A percentile compares a stretch with the other conserved stretches of the same genome.
phyloP scores from a whole-genome alignment of 2,113 vertebrate genomes.

The Amazona guildingii region DNA sequence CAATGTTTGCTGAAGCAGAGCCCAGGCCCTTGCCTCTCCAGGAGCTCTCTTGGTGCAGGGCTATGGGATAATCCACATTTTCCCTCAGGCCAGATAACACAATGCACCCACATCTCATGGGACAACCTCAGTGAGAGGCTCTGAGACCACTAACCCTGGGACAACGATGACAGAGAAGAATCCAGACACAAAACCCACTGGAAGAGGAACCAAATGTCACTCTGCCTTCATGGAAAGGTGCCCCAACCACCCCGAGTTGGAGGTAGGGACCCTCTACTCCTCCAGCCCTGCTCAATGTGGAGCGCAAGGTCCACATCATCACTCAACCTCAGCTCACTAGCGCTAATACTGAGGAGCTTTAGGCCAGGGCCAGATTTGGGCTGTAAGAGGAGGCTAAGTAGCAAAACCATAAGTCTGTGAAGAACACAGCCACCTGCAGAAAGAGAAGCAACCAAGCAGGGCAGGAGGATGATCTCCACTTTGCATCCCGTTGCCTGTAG shows the following conservation, averaged over 20 bases:
- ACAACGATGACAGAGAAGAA: neutral
- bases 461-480: neutral
- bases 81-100: neutral
- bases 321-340: neutral
- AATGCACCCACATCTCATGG: neutral
- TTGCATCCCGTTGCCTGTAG: neutral
- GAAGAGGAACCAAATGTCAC: neutral
- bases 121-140: fast-evolving
- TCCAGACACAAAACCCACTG: neutral
- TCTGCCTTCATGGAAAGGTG: neutral
- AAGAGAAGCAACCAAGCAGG: neutral
- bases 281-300: neutral
- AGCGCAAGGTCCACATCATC: neutral
- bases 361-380: neutral
- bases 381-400: neutral
- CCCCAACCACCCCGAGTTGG: fast-evolving
- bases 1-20: neutral
- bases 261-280: neutral
- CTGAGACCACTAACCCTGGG: neutral
- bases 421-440: neutral
- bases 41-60: neutral
- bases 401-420: neutral
- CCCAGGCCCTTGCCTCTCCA: neutral
- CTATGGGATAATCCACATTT: neutral
- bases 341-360: neutral